Evolutionary conservation across 2,797 vertebrate species (phyloP), one percentile per base, ranked within the genome.

Genomic region (Poecilia picta): DNA sequence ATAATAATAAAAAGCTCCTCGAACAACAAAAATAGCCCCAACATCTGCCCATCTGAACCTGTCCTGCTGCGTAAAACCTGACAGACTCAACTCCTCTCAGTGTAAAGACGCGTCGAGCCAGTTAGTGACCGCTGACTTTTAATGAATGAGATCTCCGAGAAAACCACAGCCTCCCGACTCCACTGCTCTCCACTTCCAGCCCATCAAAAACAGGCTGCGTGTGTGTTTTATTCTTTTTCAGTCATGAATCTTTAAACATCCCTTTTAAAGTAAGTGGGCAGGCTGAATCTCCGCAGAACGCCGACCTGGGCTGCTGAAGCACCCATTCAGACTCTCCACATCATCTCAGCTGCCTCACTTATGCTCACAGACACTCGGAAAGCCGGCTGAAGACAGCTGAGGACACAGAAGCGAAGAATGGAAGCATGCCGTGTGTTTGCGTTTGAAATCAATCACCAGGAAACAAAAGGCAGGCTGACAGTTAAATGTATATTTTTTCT

Each of bases 171-270:
- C 68, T 46, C 41, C 72, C 15, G 53, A 81, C 86, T 85, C 53
- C 70, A 51, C 72, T n/a, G 64, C 25, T 23, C 74, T 78, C 47
- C 59, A 71, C 53, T 72, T 86, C 51, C 81, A 91, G 92, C 95
- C 97, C 96, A 95, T 89, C 89, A 96, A 83, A 82, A 95, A 94
- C 87, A 88, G 91, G 87, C 91, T 92, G 93, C 93, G 92, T 93
- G 92, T 94, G 45, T 76, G 55, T 70, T 75, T 64, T 70, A 7
- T 55, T 73, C 49, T 72, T 77, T 96, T 96, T 96, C 93, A 93
- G 95, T 96, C 97, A 97, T 98, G 96, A 97, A 98, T 97, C 96
- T 97, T 98, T 98, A 97, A 98, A 97, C 94, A 96, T 95, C 94
- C 95, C 96, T 97, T 97, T 73, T 97, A 96, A 96, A 97, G 95